Conservation (phyloP, 2,888 invertebrate genomes). For the Aleiodes leptofemur region DNA sequence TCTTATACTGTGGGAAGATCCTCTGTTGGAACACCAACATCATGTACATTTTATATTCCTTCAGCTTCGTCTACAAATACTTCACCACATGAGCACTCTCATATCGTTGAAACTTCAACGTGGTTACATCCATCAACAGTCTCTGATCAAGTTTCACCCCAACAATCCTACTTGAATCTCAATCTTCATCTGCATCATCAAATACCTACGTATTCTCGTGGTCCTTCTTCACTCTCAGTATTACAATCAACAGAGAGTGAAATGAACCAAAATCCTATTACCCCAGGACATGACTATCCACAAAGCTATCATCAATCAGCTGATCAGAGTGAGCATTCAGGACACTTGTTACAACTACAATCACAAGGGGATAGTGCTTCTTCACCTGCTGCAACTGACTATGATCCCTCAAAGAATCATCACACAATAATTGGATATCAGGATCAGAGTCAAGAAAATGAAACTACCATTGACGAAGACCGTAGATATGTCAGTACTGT, state of each 20-base stretch:
- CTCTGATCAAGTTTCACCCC: constrained; percentile 78
- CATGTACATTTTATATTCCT: constrained; percentile 69
- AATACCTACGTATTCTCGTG: constrained; percentile 63
- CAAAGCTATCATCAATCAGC: constrained; percentile 63
- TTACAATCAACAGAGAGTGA: constrained; percentile 78
- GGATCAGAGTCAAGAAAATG: constrained; percentile 60
- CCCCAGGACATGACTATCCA: constrained; percentile 59
- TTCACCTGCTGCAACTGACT: constrained; percentile 57
- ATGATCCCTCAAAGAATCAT: constrained; percentile 65
- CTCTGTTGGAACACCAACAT: constrained; percentile 61
- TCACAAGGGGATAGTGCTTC: constrained; percentile 56
- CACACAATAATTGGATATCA: constrained; percentile 60
- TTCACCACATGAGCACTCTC: constrained; percentile 63
- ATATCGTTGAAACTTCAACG: constrained; percentile 60
- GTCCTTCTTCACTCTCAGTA: constrained; percentile 79
- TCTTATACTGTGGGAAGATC: constrained; percentile 59
- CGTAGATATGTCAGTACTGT: constrained; percentile 66
- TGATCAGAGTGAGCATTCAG: constrained; percentile 41
- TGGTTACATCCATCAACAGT: constrained; percentile 71
- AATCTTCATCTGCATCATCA: constrained; percentile 73
- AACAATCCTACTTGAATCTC: constrained; percentile 75
- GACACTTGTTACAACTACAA: constrained; percentile 67
- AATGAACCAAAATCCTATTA: constrained; percentile 77
- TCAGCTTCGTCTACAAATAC: constrained; percentile 59
- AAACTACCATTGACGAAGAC: constrained; percentile 59